Base-by-base conservation (phyloP, 2,888 invertebrate genomes). In the Biston stratarius region DNA sequence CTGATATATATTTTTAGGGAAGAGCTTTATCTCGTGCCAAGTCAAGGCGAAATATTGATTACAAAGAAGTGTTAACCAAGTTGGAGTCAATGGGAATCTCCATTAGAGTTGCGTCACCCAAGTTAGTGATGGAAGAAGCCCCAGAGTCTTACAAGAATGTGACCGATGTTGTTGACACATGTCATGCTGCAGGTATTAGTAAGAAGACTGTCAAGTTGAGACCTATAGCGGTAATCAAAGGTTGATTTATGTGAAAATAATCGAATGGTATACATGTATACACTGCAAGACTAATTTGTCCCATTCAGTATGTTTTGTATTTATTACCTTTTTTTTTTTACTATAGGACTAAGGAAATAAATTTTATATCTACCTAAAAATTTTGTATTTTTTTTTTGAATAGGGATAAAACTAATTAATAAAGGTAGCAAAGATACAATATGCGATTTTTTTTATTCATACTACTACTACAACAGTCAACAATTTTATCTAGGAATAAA, bases 121-220 rank as follows among this genome's bases (percentile, higher is more conserved):
- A 99, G 91, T 93, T 99, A 68, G 99, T 99, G 0, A 99, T 99
- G 99, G 99, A 99, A 93, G 99, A 99, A 94, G 98, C 99, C 6
- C 99, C 99, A 0, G 99, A 99, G 84, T 99, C 99, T 0, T 99
- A 99, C 90, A 99, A 99, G 92, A 98, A 99, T 94, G 99, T 99
- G 0, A 99, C 99, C 0, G 99, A 99, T 94, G 99, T 99, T 9
- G 99, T 99, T 0, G 96, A 99, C 87, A 99, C 99, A 5, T 99
- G 99, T 82, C 99, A 99, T 87, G 96, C 96, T 33, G 99, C 99
- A 45, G 99, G 99, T 14, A 99, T 99, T 67, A 99, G 99, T 83
- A 98, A 98, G 86, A 99, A 99, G 87, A 96, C 98, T 80, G 97
- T 99, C 48, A 99, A 99, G 91, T 94, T 99, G 79, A 95, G 99